These are phyloP conservation scores for Xenopus petersii DNA, from an alignment of 2,797 vertebrate species.

Conservation along the genomic window DNA sequence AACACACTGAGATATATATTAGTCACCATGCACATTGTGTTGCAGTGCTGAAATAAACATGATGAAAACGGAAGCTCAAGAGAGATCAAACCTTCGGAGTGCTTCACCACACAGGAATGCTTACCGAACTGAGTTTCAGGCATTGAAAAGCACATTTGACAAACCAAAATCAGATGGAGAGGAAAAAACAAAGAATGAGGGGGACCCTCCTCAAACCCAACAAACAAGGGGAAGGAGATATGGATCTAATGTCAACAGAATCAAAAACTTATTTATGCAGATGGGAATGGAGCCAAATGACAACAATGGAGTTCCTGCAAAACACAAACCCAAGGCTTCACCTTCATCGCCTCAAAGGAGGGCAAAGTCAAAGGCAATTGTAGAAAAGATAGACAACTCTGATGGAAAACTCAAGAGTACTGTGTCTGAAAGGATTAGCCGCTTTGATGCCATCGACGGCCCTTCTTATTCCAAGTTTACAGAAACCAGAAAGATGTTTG, in stretches of 20 bases:
- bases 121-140: slow-evolving; percentile 96
- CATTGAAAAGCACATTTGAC: slow-evolving; percentile 94
- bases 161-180: slow-evolving; percentile 85
- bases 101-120: slow-evolving; percentile 97
- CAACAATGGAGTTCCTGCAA: slow-evolving; percentile 53
- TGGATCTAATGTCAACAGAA: slow-evolving; percentile 94
- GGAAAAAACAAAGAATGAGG: slow-evolving; percentile 75
- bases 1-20: slow-evolving; percentile 26
- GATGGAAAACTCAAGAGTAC: slow-evolving; percentile 78
- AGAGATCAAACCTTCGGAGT: slow-evolving; percentile 92
- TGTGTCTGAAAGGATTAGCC: slow-evolving; percentile 72
- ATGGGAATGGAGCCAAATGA: slow-evolving; percentile 85
- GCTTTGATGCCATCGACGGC: slow-evolving; percentile 72
- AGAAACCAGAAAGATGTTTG: slow-evolving; percentile 92
- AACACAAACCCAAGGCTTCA: slow-evolving; percentile 63
- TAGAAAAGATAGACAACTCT: slow-evolving; percentile 84
- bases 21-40: slow-evolving; percentile 76
- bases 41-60: slow-evolving; percentile 80
- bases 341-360: slow-evolving; percentile 82
- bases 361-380: slow-evolving; percentile 82
- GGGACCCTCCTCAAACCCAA: slow-evolving; percentile 72
- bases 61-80: slow-evolving; percentile 96
- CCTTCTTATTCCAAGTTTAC: slow-evolving; percentile 85
- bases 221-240: slow-evolving; percentile 91
- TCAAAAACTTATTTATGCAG: slow-evolving; percentile 99